A percentile compares a stretch with the other conserved stretches of the same genome.
phyloP scores from a whole-genome alignment of 2,888 invertebrate genomes.

The Esperia sulphurella region DNA sequence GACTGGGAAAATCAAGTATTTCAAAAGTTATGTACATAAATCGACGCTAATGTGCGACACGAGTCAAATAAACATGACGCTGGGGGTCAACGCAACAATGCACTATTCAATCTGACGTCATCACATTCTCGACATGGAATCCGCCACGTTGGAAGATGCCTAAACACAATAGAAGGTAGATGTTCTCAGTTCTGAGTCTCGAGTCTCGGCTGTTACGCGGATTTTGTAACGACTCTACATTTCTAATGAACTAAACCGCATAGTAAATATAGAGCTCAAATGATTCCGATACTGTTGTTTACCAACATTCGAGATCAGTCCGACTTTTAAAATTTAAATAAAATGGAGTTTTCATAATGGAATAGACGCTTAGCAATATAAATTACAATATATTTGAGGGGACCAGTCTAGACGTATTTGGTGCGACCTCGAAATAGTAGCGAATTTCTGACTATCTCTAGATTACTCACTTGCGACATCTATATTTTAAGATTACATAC shows the following conservation, averaged over 20 bases:
- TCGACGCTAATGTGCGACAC: constrained; percentile 14
- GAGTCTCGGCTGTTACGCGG: no score
- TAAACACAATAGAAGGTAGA: background rate
- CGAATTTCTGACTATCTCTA: background rate
- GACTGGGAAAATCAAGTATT: constrained; percentile 38
- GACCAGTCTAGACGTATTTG: background rate
- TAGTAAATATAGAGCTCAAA: no score
- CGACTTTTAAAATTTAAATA: no score
- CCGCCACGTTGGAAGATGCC: background rate
- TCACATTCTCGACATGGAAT: constrained; percentile 11
- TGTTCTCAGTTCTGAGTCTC: background rate
- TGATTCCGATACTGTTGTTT: no score
- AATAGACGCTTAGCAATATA: background rate
- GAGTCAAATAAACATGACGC: constrained; percentile 18
- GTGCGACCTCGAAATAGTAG: background rate
- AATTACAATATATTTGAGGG: background rate
- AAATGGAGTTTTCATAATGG: background rate
- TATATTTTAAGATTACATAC: no score
- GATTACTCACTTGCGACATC: no score
- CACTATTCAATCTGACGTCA: constrained; percentile 22
- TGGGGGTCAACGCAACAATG: constrained; percentile 24
- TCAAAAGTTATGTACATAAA: constrained; percentile 16
- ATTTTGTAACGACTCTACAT: no score
- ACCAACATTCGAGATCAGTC: no score
- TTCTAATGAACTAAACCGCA: no score